Base-by-base conservation (phyloP, 1,140 invertebrate species). In the Bombus polaris region DNA sequence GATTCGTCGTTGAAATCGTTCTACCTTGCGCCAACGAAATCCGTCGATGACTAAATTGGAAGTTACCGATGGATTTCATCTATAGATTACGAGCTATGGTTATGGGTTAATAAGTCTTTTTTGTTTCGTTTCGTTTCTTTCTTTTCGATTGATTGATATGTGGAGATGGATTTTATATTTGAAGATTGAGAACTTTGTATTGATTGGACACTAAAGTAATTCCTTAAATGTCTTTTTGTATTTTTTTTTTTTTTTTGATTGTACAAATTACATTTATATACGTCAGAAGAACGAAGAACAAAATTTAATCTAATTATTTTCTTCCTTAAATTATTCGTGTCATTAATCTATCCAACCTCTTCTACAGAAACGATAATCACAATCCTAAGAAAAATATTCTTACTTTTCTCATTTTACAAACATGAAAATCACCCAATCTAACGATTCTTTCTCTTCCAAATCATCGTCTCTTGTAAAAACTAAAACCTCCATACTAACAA, bases 21-120 rank as follows among this genome's bases (percentile, higher is more conserved):
- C 87, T 73, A 81, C 18, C 22, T 37, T 39, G 22, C 74, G 74
- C 28, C 47, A 74, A 87, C 47, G 79, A 79, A 81, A 87, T 88
- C 70, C 53, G 39, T 37, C 39, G 68, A 78, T n/a, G 62, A 81
- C 68, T 76, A 15, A n/a, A 62, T 42, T 32, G 44, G 13, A 32
- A 10, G 9, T 13, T 70, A 25, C 10, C 35, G 78, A 32, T 76
- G 22, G 74, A 28, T 35, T 32, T 35, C 28, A 10, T 15, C n/a
- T 32, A 53, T 68, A n/a, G 59, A 68, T 68, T 35, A 68, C 35
- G n/a, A 6, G 18, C 18, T 53, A 53, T 53, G 39, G 47, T 68
- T 35, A 68, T 35, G 12, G 42, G 65, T 68, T 47, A 79, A 68
- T 37, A 28, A 35, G 6, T 47, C 4, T 42, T 22, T 6, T 42